phyloP scores from a whole-genome alignment of 2,113 vertebrate genomes.

The Onychostruthus taczanowskii region DNA sequence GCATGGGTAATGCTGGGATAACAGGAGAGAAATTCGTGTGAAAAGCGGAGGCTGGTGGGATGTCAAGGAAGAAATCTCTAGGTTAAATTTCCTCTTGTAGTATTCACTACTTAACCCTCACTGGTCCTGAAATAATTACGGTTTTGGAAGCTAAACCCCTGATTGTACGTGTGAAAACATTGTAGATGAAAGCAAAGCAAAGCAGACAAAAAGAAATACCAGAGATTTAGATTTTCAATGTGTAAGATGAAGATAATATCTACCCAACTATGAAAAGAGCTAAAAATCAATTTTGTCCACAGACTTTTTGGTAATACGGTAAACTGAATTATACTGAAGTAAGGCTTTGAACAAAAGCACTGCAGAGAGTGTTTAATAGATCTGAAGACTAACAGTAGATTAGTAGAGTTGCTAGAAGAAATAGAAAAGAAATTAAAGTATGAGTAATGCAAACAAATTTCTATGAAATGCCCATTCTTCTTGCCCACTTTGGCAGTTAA shows the following conservation, averaged over 20 bases:
- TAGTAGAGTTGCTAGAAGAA: background rate
- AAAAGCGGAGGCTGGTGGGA: background rate
- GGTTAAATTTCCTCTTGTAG: background rate
- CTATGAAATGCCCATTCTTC: background rate
- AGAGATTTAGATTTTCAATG: background rate
- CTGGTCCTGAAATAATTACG: background rate
- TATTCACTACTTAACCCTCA: background rate
- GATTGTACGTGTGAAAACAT: background rate
- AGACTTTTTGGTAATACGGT: background rate
- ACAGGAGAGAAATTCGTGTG: background rate
- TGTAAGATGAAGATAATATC: slow-evolving; percentile 5
- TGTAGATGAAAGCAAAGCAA: slow-evolving; percentile 13
- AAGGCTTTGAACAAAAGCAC: slow-evolving; percentile 31
- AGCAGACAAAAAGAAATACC: background rate
- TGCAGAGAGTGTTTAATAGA: background rate
- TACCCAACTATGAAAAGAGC: background rate
- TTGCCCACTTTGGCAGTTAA: background rate
- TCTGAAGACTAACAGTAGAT: slow-evolving; percentile 5
- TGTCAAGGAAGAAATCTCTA: background rate
- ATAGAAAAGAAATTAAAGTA: slow-evolving; percentile 19
- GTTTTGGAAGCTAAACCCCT: background rate
- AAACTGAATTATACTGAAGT: background rate
- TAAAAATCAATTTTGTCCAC: background rate
- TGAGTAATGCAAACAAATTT: slow-evolving; percentile 34
- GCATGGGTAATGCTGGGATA: background rate